Conservation (phyloP, 37 sponge, comb jelly and placozoan genomes). For the Eunapius fragilis region DNA sequence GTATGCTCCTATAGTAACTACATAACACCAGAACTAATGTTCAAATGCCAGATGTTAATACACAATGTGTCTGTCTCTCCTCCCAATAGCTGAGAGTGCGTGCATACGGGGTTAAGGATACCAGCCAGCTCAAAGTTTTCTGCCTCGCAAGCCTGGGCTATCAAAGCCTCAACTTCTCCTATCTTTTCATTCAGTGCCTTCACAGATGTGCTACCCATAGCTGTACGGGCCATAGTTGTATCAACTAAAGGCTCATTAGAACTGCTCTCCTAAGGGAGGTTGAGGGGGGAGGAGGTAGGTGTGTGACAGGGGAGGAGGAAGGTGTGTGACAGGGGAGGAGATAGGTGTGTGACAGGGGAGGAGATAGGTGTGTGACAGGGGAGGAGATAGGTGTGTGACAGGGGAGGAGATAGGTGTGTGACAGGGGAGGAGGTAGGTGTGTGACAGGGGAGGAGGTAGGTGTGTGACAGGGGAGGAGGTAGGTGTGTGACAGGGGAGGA, state of each 20-base stretch:
- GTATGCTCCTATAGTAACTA: too few relatives aligned
- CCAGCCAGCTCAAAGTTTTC: constrained; percentile 64
- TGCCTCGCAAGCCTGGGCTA: constrained; percentile 31
- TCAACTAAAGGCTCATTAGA: constrained; percentile 44
- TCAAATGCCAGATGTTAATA: too few relatives aligned
- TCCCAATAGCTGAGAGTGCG: background rate
- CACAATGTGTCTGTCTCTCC: too few relatives aligned
- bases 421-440: background rate
- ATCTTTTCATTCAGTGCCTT: constrained; percentile 8
- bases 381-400: background rate
- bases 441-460: background rate
- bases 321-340: background rate
- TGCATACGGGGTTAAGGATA: background rate
- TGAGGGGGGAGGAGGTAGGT: background rate
- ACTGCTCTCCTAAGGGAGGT: constrained; percentile 36
- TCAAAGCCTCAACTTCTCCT: constrained; percentile 24
- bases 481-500: too few relatives aligned
- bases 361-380: background rate
- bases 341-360: background rate
- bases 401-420: background rate
- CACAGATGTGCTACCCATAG: background rate
- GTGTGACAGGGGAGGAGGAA: too few relatives aligned
- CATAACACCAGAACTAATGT: too few relatives aligned
- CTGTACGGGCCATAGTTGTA: background rate
- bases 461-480: background rate